phyloP scores from a whole-genome alignment of 2,888 invertebrate genomes.

The Ischnus inquisitorius region DNA sequence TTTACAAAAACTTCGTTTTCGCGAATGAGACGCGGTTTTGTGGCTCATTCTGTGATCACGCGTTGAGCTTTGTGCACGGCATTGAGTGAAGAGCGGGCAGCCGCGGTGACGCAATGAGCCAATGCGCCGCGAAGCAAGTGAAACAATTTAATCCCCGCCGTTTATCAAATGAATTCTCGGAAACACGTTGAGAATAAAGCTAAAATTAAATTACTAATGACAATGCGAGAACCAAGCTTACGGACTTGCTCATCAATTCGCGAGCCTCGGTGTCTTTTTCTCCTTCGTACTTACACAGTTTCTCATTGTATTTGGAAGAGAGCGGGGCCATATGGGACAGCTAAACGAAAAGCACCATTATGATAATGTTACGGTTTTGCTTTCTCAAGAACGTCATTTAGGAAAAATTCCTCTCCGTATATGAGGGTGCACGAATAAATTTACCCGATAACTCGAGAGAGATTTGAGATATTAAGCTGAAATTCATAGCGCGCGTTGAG shows the following conservation, averaged over 20 bases:
- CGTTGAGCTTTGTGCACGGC: conserved; percentile 9
- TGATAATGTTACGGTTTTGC: no score
- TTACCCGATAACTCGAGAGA: no score
- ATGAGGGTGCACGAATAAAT: no score
- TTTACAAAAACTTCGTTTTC: not conserved
- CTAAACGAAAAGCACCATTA: no score
- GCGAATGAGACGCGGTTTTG: not conserved
- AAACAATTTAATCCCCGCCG: conserved; percentile 71
- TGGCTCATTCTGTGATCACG: not conserved
- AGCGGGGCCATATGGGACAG: no score
- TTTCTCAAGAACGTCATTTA: no score
- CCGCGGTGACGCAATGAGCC: conserved; percentile 37
- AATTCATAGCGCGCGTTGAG: no score
- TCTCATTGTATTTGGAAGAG: not conserved
- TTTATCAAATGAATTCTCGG: conserved; percentile 76
- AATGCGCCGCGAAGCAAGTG: conserved; percentile 15
- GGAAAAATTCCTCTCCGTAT: no score
- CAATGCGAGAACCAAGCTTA: conserved; percentile 44
- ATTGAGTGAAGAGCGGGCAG: not conserved
- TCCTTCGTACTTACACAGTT: not conserved
- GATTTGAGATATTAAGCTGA: no score
- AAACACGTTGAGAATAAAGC: conserved; percentile 76
- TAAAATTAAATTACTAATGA: conserved; percentile 75
- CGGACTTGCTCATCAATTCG: conserved; percentile 37
- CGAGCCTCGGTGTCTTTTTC: conserved; percentile 25